Base-by-base conservation (phyloP, 2,797 vertebrate genomes). In the Brachymystax lenok region DNA sequence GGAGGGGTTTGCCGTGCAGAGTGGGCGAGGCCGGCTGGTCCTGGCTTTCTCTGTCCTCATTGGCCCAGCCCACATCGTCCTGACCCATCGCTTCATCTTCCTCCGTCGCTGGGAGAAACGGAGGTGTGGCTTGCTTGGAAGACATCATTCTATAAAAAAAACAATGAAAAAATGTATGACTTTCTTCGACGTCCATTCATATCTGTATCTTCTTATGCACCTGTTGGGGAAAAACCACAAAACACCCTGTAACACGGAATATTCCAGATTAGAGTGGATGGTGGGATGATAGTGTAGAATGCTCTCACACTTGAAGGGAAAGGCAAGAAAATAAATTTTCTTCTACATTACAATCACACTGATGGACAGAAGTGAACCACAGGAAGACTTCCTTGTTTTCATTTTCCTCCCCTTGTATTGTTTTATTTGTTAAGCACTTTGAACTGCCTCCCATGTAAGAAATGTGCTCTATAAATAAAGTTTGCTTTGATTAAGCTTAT, bases 91-190 rank as follows among this genome's bases (percentile, higher is more conserved):
- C 90, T 87, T 96, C 96, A 90, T 95, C 96, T 83, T 96, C 96
- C 94, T 97, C 96, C 75, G 95, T 87, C 74, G 88, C 89, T 83
- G 93, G 92, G 80, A 94, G 94, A 90, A 96, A 97, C 82, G 96
- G 96, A 96, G 96, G 97, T 88, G 96, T 94, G 90, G 95, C 93
- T 93, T 94, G 95, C 93, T 97, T 96, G 95, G 96, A 98, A 96
- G 97, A 98, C 97, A 98, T 98, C 95, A 95, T 97, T 95, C 97
- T 98, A 88, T 50, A 78, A 83, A 81, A 79, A 79, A 85, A 83
- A 74, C 81, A 77, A 69, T 54, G 2, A 17, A 33, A 35, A 66
- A 72, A 75, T 71, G 27, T 46, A 33, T 71, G 50, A 52, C 3
- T 76, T 76, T 35, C 5, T 69, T 72, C 70, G 13, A 3, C 40